A percentile compares a stretch with the other conserved stretches of the same genome.
These are phyloP conservation scores for Cyphomyrus plagiostoma DNA, from an alignment of 2,113 vertebrate genomes.

Conservation along the genomic window DNA sequence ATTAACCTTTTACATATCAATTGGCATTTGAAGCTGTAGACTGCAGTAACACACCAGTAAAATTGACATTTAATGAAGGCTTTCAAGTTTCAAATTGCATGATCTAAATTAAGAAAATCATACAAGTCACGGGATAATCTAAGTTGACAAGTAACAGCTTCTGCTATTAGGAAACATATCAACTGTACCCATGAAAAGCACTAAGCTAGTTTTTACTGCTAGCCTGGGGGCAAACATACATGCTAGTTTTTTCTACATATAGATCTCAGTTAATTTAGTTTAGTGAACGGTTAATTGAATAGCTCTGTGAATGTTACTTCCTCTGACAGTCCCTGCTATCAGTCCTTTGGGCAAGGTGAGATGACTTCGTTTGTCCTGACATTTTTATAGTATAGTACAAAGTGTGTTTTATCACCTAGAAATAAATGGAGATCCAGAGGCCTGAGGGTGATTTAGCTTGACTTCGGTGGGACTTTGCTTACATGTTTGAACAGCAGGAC, in stretches of 20 bases:
- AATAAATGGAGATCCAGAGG: not conserved
- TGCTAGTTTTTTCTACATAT: not conserved
- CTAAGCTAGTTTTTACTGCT: not conserved
- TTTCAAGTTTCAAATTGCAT: constrained; percentile 14
- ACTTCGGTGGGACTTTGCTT: not conserved
- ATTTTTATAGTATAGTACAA: not conserved
- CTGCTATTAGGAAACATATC: not conserved
- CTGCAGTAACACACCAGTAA: constrained; percentile 27
- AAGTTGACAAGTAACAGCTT: not conserved
- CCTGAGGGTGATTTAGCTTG: not conserved
- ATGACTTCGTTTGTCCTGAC: not conserved
- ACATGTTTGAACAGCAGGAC: not conserved
- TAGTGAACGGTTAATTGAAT: not conserved
- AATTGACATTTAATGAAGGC: constrained; percentile 12
- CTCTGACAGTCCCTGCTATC: not conserved
- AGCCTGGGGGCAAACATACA: not conserved
- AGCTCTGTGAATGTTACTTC: not conserved
- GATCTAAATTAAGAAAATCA: constrained; percentile 12
- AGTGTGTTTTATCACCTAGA: not conserved
- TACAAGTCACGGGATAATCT: not conserved
- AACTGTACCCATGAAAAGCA: not conserved
- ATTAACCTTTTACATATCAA: constrained; percentile 40
- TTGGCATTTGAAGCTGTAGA: constrained; percentile 32
- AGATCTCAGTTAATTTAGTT: constrained; percentile 5
- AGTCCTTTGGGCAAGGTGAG: constrained; percentile 3